Evolutionary conservation across 2,888 invertebrate genomes (phyloP).

Genomic region (Sesia apiformis): DNA sequence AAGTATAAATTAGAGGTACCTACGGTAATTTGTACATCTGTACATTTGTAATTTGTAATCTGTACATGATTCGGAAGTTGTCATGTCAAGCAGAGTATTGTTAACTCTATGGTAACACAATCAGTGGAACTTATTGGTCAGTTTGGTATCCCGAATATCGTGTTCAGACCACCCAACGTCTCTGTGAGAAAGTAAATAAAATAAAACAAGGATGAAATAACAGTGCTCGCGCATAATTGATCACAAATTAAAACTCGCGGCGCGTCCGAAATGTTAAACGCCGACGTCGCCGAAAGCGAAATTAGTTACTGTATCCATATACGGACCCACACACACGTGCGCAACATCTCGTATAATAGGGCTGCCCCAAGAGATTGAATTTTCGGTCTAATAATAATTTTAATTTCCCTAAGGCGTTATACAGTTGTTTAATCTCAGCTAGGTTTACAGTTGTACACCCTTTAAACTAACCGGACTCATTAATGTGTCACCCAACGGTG

Average conservation of each 20-base stretch:
- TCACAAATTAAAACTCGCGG: conserved; percentile 73
- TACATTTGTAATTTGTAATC: no score
- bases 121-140: conserved; percentile 65
- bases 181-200: conserved; percentile 68
- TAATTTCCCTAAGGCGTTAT: conserved; percentile 7
- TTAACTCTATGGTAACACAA: conserved; percentile 45
- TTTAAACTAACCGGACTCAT: no score
- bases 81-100: neutral
- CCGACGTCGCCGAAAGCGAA: conserved; percentile 62
- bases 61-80: no score
- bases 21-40: no score
- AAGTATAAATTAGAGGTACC: no score
- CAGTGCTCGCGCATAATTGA: conserved; percentile 72
- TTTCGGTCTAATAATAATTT: conserved; percentile 12
- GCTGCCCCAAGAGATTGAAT: conserved; percentile 17
- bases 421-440: conserved; percentile 1
- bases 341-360: conserved; percentile 14
- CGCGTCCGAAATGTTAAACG: conserved; percentile 68
- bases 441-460: neutral
- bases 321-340: conserved; percentile 25
- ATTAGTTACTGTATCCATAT: conserved; percentile 39
- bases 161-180: conserved; percentile 70
- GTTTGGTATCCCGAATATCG: conserved; percentile 59
- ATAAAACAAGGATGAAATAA: conserved; percentile 72
- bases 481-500: no score